Conservation (phyloP, 2,888 invertebrate genomes). For the Busseola fusca region DNA sequence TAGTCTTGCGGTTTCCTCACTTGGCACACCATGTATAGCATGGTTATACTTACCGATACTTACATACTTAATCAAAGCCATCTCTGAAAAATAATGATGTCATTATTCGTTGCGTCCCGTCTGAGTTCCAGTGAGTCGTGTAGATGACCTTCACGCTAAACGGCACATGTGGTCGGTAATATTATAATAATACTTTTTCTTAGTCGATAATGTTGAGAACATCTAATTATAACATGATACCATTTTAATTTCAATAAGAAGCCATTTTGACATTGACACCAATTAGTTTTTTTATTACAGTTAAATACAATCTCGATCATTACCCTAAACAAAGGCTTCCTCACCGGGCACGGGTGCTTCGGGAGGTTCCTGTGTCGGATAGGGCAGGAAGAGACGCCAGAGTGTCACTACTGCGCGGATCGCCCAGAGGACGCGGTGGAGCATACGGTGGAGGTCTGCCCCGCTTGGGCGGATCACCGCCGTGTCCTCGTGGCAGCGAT, state of each 20-base stretch:
- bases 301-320: conserved; percentile 4
- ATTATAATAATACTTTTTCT: conserved; percentile 60
- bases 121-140: conserved; percentile 71
- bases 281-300: conserved; percentile 20
- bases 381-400: too few relatives aligned
- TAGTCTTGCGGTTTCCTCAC: conserved; percentile 75
- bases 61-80: conserved; percentile 63
- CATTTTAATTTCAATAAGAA: conserved; percentile 43
- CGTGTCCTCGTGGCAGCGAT: too few relatives aligned
- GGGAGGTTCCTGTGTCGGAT: too few relatives aligned
- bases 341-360: too few relatives aligned
- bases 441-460: too few relatives aligned
- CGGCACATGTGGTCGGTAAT: conserved; percentile 71
- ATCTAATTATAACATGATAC: conserved; percentile 45
- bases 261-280: conserved; percentile 32
- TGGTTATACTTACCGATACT: conserved; percentile 47
- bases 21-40: conserved; percentile 64
- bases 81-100: conserved; percentile 71
- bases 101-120: conserved; percentile 72
- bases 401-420: too few relatives aligned
- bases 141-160: conserved; percentile 75
- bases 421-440: too few relatives aligned
- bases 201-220: conserved; percentile 57
- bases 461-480: too few relatives aligned
- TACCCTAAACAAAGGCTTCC: too few relatives aligned